Conservation (phyloP, 1,140 invertebrate genomes). For the Hyles vespertilio region DNA sequence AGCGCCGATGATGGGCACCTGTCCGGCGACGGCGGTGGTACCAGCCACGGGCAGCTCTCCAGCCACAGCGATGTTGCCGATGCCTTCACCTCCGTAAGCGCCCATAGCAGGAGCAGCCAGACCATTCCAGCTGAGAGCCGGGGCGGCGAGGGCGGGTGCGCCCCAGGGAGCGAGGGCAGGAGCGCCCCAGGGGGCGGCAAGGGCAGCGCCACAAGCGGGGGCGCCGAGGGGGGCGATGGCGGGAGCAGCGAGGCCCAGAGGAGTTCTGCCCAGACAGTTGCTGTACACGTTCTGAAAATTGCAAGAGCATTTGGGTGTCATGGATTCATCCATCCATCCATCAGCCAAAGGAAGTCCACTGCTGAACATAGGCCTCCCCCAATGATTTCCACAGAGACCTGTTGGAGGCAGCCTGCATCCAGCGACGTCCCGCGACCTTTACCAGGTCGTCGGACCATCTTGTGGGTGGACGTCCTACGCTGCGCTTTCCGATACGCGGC, state of each 20-base stretch:
- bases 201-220: not conserved
- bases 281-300: not conserved
- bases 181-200: not conserved
- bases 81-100: slow-evolving; percentile 36
- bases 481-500: no score
- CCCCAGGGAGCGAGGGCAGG: not conserved
- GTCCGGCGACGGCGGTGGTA: slow-evolving; percentile 1
- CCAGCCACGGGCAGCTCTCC: slow-evolving; percentile 40
- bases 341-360: no score
- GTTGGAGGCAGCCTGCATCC: no score
- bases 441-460: no score
- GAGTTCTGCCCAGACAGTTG: not conserved
- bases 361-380: no score
- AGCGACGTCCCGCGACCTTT: no score
- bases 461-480: no score
- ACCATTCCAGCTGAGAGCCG: not conserved
- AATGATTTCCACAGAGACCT: no score
- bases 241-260: not conserved
- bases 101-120: slow-evolving; percentile 3
- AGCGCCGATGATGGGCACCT: slow-evolving; percentile 1
- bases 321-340: no score
- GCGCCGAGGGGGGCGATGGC: not conserved
- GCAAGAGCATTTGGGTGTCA: no score
- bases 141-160: not conserved
- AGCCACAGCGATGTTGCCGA: slow-evolving; percentile 36